These are phyloP conservation scores for Athene noctua DNA, from an alignment of 2,113 vertebrate genomes.

Conservation along the genomic window DNA sequence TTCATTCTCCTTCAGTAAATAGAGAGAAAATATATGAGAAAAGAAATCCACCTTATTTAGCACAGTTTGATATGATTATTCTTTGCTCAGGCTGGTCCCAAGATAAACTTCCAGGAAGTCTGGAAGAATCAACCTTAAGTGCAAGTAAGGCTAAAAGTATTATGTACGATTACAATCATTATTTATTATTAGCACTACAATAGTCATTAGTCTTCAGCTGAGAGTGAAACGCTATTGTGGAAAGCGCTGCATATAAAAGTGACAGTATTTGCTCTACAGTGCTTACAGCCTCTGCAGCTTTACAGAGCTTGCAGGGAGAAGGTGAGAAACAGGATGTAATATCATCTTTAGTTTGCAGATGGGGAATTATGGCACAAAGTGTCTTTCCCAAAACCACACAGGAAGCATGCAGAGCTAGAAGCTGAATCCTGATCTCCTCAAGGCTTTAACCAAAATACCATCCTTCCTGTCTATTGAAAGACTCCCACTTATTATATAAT, in stretches of 20 bases:
- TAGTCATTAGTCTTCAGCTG: not conserved
- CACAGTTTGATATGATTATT: constrained; percentile 46
- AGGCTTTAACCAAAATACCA: constrained; percentile 60
- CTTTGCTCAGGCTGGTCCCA: constrained; percentile 28
- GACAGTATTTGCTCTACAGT: constrained; percentile 26
- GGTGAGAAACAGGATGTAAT: constrained; percentile 69
- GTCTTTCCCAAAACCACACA: constrained; percentile 68
- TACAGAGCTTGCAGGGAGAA: constrained; percentile 57
- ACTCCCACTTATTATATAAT: not conserved
- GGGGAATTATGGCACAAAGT: constrained; percentile 63
- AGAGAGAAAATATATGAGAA: not conserved
- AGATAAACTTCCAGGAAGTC: constrained; percentile 60
- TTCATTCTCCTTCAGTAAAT: constrained; percentile 40
- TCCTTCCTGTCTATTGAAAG: constrained; percentile 47
- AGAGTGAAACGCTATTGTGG: not conserved
- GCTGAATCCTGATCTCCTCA: constrained; percentile 49
- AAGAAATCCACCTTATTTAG: constrained; percentile 46
- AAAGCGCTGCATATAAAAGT: not conserved
- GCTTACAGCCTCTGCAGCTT: constrained; percentile 52
- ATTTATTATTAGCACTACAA: constrained; percentile 16
- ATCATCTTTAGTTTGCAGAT: constrained; percentile 66
- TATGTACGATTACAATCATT: not conserved
- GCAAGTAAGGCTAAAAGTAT: constrained; percentile 14
- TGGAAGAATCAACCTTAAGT: constrained; percentile 23
- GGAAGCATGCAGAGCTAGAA: constrained; percentile 46